Base-by-base conservation (phyloP, 1,140 invertebrate genomes). In the Eufriesea mexicana region DNA sequence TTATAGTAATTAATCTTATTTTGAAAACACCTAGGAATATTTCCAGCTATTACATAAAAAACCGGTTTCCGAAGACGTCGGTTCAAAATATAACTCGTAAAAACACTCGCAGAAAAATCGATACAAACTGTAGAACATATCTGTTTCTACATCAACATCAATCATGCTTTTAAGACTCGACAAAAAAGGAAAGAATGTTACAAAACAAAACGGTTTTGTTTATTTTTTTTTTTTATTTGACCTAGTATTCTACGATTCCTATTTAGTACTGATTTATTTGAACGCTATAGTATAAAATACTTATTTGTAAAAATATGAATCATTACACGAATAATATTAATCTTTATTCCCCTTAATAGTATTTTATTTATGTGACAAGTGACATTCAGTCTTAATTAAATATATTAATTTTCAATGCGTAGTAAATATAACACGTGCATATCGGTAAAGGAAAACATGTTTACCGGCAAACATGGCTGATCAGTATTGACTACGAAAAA, bases 381-480 rank as follows among this genome's bases (percentile, higher is more conserved):
- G 70, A 45, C 54, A 72, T 49, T 55, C 23, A 35, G 25, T 42
- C 66, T 8, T 47, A 66, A 66, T 20, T 20, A 49, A 55, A 23
- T 76, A 14, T 61, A 71, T 61, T n/a, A 7, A 49, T 57, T 45
- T 67, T 35, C 42, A 61, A 42, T 25, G 25, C 20, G 10, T 49
- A 59, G 10, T 61, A 62, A 35, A 16, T 23, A 49, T 23, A 16
- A 74, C 70, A 73, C 47, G 54, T 67, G 70, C 51, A 59, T 55
- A 55, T 57, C 35, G 25, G 16, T 49, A 55, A 59, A 57, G 74
- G 66, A 68, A 80, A 80, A 20, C n/a, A 20, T 9, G 55, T 35
- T 73, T 74, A 55, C 83, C 78, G 83, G 72, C 51, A 82, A 76
- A 71, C 16, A 84, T 59, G 72, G 51, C 55, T 2, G 49, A 76